Base-by-base conservation (phyloP, 2,797 vertebrate genomes). In the Syngnathus rostellatus region DNA sequence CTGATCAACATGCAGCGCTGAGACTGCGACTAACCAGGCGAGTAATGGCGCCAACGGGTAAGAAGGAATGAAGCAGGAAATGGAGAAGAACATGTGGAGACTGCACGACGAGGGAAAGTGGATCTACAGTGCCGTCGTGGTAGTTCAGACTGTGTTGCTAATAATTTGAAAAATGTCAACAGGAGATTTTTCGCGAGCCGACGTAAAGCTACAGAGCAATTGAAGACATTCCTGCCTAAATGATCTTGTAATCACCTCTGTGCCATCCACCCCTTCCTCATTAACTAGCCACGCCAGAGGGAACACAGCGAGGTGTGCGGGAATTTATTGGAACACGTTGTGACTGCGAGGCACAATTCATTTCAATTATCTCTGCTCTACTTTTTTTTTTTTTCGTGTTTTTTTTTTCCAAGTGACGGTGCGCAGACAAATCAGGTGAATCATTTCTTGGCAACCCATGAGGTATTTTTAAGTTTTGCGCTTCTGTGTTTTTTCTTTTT, bases 361-460 rank as follows among this genome's bases (percentile, higher is more conserved):
- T 69, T 70, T 77, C 58, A 67, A 69, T 80, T 77, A 71, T 73
- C 64, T 16, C 14, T 53, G 68, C 54, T 71, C 37, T 54, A 40
- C 40, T 53, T 75, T n/a, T 31, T 17, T 23, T 23, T 23, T 62
- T 46, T 45, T n/a, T 21, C 21, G n/a, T 51, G 45, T 72, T 17
- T 25, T 23, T 23, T 45, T 62, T 70, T 23, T 65, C 21, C 31
- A 67, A 66, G 66, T 67, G 68, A 68, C 77, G 54, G 65, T 54
- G 67, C 66, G 54, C 67, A 74, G 69, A 76, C 72, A 70, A 81
- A 81, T 71, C 69, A 73, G 67, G 72, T 77, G 5, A 48, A 72
- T 73, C 70, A 85, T 83, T 79, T 83, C 79, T 81, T 84, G 81
- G 78, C 81, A 75, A 83, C 76, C n/a, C 82, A 81, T 86, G 81